Percentiles rank a stretch among this genome's conserved stretches.
Conservation (phyloP, 2,888 invertebrate species). For the Odontocerum albicorne region DNA sequence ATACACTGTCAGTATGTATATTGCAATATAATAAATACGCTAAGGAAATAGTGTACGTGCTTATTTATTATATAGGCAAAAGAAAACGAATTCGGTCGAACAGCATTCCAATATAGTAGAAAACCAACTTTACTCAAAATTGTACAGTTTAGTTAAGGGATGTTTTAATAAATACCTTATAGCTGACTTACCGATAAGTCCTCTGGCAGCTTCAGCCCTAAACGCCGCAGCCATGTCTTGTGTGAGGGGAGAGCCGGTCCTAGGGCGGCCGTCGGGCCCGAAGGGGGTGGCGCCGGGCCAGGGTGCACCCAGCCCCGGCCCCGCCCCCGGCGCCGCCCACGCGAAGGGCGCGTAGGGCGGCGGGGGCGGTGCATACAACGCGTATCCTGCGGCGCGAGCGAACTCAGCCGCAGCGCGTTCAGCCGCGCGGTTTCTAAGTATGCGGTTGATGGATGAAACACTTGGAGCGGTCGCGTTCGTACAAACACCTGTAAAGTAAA, state of each 20-base stretch:
- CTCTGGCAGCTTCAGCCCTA: slow-evolving; percentile 29
- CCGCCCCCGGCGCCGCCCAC: slow-evolving; percentile 60
- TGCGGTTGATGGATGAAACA: slow-evolving; percentile 95
- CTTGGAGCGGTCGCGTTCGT: slow-evolving; percentile 95
- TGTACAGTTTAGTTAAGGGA: too few relatives aligned
- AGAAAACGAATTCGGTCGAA: too few relatives aligned
- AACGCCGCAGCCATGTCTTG: slow-evolving; percentile 29
- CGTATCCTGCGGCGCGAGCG: slow-evolving; percentile 88
- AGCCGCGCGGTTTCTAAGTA: slow-evolving; percentile 92
- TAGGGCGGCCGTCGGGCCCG: slow-evolving; percentile 55
- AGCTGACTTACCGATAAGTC: slow-evolving; percentile 39
- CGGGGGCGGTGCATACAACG: slow-evolving; percentile 78
- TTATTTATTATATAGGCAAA: too few relatives aligned
- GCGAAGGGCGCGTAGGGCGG: slow-evolving; percentile 50
- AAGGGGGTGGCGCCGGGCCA: slow-evolving; percentile 58
- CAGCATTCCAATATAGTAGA: too few relatives aligned
- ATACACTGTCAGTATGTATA: too few relatives aligned
- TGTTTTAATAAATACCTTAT: too few relatives aligned
- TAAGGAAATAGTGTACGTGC: too few relatives aligned
- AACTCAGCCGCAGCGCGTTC: slow-evolving; percentile 96
- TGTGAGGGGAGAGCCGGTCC: slow-evolving; percentile 46
- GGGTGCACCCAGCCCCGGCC: slow-evolving; percentile 52
- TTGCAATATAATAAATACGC: too few relatives aligned
- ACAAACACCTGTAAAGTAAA: slow-evolving; percentile 81
- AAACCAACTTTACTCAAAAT: too few relatives aligned